These are phyloP conservation scores for Procambarus virginalis DNA, from an alignment of 1,140 invertebrate species.

Conservation along the genomic window DNA sequence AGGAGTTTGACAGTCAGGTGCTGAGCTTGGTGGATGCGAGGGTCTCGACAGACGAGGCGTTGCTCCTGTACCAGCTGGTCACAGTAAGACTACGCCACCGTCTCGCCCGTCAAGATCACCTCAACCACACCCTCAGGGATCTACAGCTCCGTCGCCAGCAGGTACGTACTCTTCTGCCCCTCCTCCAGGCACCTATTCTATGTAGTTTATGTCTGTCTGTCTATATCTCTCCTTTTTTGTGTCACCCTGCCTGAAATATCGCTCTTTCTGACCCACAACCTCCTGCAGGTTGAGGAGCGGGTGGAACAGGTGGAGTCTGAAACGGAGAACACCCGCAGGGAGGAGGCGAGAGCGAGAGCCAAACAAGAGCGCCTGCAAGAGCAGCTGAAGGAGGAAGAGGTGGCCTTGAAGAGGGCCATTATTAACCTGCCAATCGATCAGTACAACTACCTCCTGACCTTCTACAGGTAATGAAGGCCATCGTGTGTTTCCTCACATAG, in stretches of 20 bases:
- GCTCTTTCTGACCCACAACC: not conserved
- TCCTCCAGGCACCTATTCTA: not conserved
- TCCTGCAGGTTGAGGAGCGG: conserved; percentile 18
- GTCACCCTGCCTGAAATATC: not conserved
- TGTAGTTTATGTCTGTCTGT: no score
- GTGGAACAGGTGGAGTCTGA: conserved; percentile 17
- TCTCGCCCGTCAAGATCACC: conserved; percentile 19
- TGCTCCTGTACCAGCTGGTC: conserved; percentile 42
- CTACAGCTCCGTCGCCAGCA: conserved; percentile 10
- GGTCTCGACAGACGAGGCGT: conserved; percentile 45
- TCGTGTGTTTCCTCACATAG: no score
- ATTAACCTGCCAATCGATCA: conserved; percentile 63
- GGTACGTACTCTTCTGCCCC: not conserved
- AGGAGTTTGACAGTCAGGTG: conserved; percentile 62
- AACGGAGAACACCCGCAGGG: conserved; percentile 16
- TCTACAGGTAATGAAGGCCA: conserved; percentile 22
- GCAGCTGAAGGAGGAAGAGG: conserved; percentile 51
- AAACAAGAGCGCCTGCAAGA: conserved; percentile 35
- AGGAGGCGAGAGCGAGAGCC: conserved; percentile 34
- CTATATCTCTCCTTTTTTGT: not conserved
- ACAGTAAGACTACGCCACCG: conserved; percentile 12
- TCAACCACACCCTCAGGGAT: not conserved
- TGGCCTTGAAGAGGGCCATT: conserved; percentile 14
- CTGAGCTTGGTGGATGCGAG: conserved; percentile 24
- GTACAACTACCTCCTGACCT: conserved; percentile 50